Percentiles rank a stretch among this genome's conserved stretches.
phyloP scores from a whole-genome alignment of 2,797 vertebrate genomes.

The Dipus sagitta region DNA sequence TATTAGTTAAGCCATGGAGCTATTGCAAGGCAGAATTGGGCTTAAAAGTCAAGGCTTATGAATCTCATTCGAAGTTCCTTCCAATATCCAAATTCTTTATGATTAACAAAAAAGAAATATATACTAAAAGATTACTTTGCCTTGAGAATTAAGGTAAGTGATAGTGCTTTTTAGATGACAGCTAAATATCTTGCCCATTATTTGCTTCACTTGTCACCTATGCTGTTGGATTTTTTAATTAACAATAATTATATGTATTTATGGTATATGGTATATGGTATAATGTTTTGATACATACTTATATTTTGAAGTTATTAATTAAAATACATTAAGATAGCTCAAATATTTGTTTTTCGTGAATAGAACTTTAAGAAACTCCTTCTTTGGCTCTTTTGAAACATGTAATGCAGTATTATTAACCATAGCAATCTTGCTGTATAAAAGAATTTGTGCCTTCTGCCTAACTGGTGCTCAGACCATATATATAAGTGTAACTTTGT shows the following conservation, averaged over 20 bases:
- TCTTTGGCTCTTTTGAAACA: neutral
- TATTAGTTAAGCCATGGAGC: neutral
- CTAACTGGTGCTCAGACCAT: too few relatives aligned
- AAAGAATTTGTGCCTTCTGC: neutral
- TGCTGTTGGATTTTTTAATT: neutral
- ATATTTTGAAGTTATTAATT: neutral
- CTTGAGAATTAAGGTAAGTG: slow-evolving; percentile 43
- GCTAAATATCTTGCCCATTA: neutral
- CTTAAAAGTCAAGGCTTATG: slow-evolving; percentile 45
- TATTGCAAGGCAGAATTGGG: slow-evolving; percentile 20
- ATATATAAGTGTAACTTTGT: neutral
- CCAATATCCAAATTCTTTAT: neutral
- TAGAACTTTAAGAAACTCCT: neutral
- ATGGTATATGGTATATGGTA: neutral
- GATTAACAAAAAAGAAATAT: neutral
- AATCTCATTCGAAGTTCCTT: slow-evolving; percentile 3
- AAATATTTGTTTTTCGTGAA: neutral
- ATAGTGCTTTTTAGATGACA: neutral
- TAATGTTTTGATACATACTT: neutral
- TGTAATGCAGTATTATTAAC: neutral
- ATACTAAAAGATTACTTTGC: neutral
- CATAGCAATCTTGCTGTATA: neutral
- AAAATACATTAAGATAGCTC: neutral
- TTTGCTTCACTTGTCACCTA: neutral
- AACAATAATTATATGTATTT: neutral